Evolutionary conservation across 2,113 vertebrate species (phyloP), one percentile per base, ranked within the genome.

Genomic region (Rhinolophus sinicus): DNA sequence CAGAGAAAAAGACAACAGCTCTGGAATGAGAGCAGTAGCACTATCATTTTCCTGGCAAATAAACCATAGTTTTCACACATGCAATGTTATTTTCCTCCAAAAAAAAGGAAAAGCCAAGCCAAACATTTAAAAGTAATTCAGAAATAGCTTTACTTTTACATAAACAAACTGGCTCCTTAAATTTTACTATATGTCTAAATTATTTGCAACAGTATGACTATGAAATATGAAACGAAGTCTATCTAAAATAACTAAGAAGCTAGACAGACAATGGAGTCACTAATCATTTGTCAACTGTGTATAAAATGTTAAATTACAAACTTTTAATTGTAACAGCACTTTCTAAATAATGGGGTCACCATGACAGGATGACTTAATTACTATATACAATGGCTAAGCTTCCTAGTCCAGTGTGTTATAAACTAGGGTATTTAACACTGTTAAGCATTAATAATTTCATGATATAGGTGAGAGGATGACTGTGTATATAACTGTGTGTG

Each of bases 51-150:
- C 50, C 72, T 97, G 92, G 60, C 56, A 95, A 95, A 84, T 18
- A 95, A 94, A 94, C 40, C 38, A 58, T 10, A 44, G 47, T 38
- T 96, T 60, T 94, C 54, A 96, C 30, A 97, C 50, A 88, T 81
- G 33, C 64, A 88, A 18, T 89, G 83, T 81, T 93, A 88, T 90
- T 96, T 81, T 92, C 40, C 21, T 94, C 83, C n/a, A 82, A 80
- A 94, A 92, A 78, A 64, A 64, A 81, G 85, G 47, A 94, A 94
- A 97, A 90, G 56, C 44, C 50, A 96, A 95, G 73, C 47, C 26
- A 93, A 96, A 93, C 40, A 60, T 89, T 96, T 73, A 56, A 90
- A 97, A 95, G 62, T 54, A 94, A 93, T 77, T 90, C 54, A 93
- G 54, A 85, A 93, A 87, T 24, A 92, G 58, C 72, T 92, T 80